Conservation (phyloP, 2,797 vertebrate genomes). For the Masticophis lateralis region DNA sequence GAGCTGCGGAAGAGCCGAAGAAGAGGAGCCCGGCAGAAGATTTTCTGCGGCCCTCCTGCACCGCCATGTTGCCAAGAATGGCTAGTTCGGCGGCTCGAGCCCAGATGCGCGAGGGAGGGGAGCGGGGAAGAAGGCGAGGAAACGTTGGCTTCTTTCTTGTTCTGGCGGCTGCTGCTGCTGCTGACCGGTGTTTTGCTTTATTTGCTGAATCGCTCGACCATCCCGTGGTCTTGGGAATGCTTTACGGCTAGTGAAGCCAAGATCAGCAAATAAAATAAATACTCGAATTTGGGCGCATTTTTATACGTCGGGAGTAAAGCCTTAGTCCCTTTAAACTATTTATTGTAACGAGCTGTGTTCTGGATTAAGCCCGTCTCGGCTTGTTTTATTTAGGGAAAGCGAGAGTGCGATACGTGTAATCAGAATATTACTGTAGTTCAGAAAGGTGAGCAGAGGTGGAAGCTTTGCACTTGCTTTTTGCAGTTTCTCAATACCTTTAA, state of each 20-base stretch:
- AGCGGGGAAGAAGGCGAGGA: not conserved
- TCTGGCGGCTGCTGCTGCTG: not conserved
- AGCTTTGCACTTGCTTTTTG: not conserved
- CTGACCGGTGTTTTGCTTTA: not conserved
- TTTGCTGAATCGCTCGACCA: not conserved
- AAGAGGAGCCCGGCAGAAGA: not conserved
- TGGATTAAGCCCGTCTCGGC: not conserved
- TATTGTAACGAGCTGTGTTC: not conserved
- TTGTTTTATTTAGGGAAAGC: not conserved
- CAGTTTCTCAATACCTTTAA: not conserved
- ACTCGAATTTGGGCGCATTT: not conserved
- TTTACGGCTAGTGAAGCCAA: not conserved
- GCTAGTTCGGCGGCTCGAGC: slow-evolving; percentile 18
- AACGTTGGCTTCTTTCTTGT: not conserved
- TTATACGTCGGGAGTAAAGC: not conserved
- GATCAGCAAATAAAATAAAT: not conserved
- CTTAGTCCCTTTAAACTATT: not conserved
- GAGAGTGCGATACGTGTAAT: rapidly evolving
- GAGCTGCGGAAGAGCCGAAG: not conserved
- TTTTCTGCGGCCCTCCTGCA: not conserved
- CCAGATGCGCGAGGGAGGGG: not conserved
- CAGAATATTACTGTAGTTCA: not conserved
- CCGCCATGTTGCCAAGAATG: slow-evolving; percentile 51
- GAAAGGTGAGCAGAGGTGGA: not conserved
- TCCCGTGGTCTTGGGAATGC: not conserved